Base-by-base conservation (phyloP, 2,797 vertebrate species). In the Squalus acanthias region DNA sequence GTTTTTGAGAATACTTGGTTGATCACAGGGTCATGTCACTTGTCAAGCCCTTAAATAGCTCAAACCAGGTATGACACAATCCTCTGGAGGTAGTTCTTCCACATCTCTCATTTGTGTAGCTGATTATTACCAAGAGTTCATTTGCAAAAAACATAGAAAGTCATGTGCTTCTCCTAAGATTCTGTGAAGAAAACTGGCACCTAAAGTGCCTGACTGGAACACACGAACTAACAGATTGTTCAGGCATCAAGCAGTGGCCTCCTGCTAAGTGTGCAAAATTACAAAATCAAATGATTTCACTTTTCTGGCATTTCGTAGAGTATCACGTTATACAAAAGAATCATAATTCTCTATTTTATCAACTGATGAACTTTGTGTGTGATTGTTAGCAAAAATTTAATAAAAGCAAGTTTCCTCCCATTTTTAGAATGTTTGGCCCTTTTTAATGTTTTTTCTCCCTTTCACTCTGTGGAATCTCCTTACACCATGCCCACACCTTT, bases 161-260 rank as follows among this genome's bases (percentile, higher is more conserved):
- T 74, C 94, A 74, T 9, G 46, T 95, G 94, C 29, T 74, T 74
- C 50, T 95, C 46, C 39, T 53, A 76, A 74, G 70, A 76, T 20
- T 24, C 50, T 95, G 91, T 93, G 70, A 95, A 76, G 94, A 29
- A 76, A 76, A 74, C 94, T 95, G 94, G 67, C 46, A 93, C 46
- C 50, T 76, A 57, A 17, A 29, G 2, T 95, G 67, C 70, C 15
- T 93, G 57, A 74, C 94, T 76, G 53, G 69, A 76, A 72, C 70
- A 95, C 72, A 76, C n/a, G 15, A 95, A 95, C 24, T 74, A 95
- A 93, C 91, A 93, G 69, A 95, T 95, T 95, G 94, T 53, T 76
- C 65, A 72, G 94, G 67, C 94, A 33, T n/a, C 94, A 95, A 95
- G 65, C 72, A 76, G 70, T 8, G 53, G 33, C 94, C 69, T 57